These are phyloP conservation scores for Hirundichthys speculiger DNA, from an alignment of 2,113 vertebrate genomes.

Conservation along the genomic window DNA sequence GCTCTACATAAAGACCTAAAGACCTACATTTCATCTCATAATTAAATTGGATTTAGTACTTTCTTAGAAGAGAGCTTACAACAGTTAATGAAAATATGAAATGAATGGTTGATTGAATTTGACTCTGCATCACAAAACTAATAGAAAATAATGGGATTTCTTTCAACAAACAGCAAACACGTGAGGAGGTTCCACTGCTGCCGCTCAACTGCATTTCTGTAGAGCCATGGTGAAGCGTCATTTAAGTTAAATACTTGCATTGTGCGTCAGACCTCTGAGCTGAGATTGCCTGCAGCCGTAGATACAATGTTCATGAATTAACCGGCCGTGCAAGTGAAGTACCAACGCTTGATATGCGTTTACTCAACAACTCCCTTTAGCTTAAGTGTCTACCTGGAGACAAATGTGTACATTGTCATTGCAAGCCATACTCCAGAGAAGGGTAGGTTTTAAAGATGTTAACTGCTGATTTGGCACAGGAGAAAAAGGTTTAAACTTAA, in stretches of 20 bases:
- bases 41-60: too few species aligned
- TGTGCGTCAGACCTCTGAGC: background rate
- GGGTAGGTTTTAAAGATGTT: background rate
- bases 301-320: constrained; percentile 32
- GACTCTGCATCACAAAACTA: background rate
- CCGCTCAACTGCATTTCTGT: too few species aligned
- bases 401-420: background rate
- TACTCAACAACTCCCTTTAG: background rate
- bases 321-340: too few species aligned
- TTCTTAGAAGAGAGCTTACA: too few species aligned
- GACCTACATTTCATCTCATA: too few species aligned
- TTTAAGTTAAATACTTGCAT: background rate
- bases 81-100: too few species aligned
- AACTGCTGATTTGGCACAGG: background rate
- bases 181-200: too few species aligned
- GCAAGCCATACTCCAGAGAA: constrained; percentile 5
- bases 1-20: too few species aligned
- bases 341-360: background rate
- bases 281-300: constrained; percentile 17
- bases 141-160: background rate
- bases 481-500: background rate
- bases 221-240: background rate
- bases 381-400: constrained; percentile 5
- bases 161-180: background rate
- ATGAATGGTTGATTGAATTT: background rate